Evolutionary conservation across 2,888 invertebrate genomes (phyloP), one percentile per base, ranked within the genome.

Genomic region (Octonoba sinensis): DNA sequence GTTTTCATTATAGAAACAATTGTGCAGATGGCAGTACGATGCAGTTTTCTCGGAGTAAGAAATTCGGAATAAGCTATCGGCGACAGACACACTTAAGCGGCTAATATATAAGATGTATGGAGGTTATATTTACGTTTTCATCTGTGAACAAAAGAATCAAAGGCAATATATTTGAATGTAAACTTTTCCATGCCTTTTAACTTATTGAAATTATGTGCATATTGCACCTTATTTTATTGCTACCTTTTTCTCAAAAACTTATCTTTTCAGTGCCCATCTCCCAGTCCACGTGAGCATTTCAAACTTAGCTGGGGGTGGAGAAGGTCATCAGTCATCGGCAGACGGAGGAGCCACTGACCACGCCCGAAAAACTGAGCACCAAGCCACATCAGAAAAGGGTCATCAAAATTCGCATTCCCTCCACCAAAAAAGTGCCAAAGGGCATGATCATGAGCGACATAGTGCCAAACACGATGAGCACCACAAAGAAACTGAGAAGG

Each of bases 381-480:
- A 60, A 0, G 76, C 44, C 8, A 60, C 54, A 8, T 57, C 59
- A 0, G 82, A 82, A n/a, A 75, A 82, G 24, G 82, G 82, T 1
- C 82, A 82, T n/a, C 70, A 76, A 20, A 65, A 76, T 3, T 46
- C 64, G 1, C 76, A 76, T 47, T 16, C 20, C 1, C 24, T 70
- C 12, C 47, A 60, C 49, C 22, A 75, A 3, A 65, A 71, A 13
- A 18, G 71, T 12, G 77, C 59, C 36, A 76, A 75, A 15, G 76
- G 77, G 0, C 76, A 84, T 60, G 81, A 81, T 18, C 71, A 71
- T 49, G 82, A 84, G 65, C 66, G 60, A 1, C 76, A 77, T 54
- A 56, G 60, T 20, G 65, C 46, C 62, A 81, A 84, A n/a, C 64
- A 73, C 59, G 83, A 67, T 16, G 74, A 75, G 18, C 83, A 79